These are phyloP conservation scores for Pterocles burchelli DNA, from an alignment of 2,113 vertebrate genomes.

Conservation along the genomic window DNA sequence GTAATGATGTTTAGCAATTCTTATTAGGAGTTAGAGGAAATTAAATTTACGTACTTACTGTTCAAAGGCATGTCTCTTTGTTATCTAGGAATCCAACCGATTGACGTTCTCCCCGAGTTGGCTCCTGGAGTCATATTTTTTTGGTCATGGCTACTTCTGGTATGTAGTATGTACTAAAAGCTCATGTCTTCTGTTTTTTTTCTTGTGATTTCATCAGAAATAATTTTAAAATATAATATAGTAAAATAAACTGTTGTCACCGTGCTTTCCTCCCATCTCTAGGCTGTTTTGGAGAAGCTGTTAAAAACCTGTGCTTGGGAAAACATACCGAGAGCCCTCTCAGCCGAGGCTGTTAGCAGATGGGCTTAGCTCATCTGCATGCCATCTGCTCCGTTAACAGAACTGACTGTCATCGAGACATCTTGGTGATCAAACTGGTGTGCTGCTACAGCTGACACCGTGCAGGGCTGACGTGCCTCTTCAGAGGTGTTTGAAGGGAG, in stretches of 20 bases:
- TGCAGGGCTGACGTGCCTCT: neutral
- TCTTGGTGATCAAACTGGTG: neutral
- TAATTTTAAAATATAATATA: accelerated
- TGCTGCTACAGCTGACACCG: neutral
- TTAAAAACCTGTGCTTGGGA: neutral
- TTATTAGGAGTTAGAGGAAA: neutral
- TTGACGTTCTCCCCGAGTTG: neutral
- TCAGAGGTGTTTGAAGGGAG: neutral
- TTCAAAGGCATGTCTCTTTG: neutral
- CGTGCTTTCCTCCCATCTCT: neutral
- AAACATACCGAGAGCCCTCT: neutral
- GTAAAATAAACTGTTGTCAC: neutral
- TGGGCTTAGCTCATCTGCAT: neutral
- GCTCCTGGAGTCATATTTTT: neutral
- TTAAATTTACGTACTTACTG: neutral
- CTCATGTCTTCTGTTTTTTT: too few relatives aligned
- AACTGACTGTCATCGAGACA: neutral
- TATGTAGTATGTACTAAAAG: constrained; percentile 49
- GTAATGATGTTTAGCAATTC: neutral
- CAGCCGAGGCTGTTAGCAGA: constrained; percentile 12
- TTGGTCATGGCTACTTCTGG: constrained; percentile 81
- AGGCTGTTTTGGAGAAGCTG: neutral
- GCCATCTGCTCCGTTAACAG: constrained; percentile 47
- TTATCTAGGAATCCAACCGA: neutral
- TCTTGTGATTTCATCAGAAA: accelerated